Conservation (phyloP, 2,888 invertebrate species). For the Apotomis capreana region DNA sequence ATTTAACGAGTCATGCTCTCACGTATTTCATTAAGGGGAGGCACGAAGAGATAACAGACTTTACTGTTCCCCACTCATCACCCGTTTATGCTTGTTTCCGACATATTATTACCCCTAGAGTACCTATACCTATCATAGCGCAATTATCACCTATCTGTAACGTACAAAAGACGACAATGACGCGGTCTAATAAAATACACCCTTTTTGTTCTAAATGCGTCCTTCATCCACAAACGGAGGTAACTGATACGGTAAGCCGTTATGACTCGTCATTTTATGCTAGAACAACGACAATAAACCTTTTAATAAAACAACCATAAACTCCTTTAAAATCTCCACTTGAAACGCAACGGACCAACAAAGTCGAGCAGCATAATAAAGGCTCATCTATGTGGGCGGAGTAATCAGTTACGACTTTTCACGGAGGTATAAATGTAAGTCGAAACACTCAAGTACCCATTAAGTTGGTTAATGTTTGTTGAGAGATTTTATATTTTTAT, state of each 20-base stretch:
- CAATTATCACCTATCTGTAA: not conserved
- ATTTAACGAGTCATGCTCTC: not conserved
- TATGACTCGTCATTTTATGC: not conserved
- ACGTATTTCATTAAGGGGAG: slow-evolving; percentile 14
- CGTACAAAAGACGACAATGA: not conserved
- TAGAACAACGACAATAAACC: not conserved
- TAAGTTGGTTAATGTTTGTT: slow-evolving; percentile 17
- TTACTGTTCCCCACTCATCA: not conserved
- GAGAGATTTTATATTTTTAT: slow-evolving; percentile 37
- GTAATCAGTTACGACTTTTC: not conserved
- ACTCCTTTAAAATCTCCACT: not conserved
- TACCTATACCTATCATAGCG: not conserved
- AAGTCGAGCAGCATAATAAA: not conserved
- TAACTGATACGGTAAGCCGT: no score
- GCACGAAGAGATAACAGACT: slow-evolving; percentile 2
- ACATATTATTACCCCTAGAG: not conserved
- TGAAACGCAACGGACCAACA: not conserved
- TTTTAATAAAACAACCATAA: not conserved
- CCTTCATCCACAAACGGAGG: not conserved
- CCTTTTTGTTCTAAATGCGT: not conserved
- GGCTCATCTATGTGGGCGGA: not conserved
- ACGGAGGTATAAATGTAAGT: slow-evolving; percentile 1
- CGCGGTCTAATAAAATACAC: no score
- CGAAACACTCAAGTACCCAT: slow-evolving; percentile 16
- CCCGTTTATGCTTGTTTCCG: slow-evolving; percentile 1